A percentile compares a stretch with the other conserved stretches of the same genome.
phyloP scores from a whole-genome alignment of 2,888 invertebrate species.

The Spisula solida region DNA sequence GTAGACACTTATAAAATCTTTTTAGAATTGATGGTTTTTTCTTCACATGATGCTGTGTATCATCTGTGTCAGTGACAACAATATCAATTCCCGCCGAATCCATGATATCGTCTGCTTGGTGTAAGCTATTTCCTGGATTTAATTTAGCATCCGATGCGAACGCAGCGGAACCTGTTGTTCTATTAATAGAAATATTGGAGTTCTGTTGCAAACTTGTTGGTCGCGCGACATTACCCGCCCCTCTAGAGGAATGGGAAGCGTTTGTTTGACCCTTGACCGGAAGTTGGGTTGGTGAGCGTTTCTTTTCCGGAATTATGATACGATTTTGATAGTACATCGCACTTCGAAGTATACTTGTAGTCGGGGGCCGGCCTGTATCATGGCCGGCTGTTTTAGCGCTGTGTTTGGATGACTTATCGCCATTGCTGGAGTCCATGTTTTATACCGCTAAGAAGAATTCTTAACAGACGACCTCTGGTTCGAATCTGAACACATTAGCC shows the following conservation, averaged over 20 bases:
- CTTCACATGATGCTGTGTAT: constrained; percentile 66
- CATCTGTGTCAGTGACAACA: constrained; percentile 76
- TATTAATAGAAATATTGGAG: constrained; percentile 61
- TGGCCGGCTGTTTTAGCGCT: constrained; percentile 17
- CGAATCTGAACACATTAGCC: neutral
- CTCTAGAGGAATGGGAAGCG: constrained; percentile 22
- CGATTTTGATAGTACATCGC: constrained; percentile 71
- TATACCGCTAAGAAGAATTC: neutral
- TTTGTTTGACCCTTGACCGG: constrained; percentile 20
- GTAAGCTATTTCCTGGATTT: constrained; percentile 26
- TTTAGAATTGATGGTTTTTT: constrained; percentile 71
- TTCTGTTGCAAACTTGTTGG: constrained; percentile 54
- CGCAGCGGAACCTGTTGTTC: constrained; percentile 16
- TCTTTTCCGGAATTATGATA: constrained; percentile 66
- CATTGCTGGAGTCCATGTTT: neutral
- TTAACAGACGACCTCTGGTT: neutral
- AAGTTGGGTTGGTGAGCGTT: constrained; percentile 32
- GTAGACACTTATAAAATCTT: constrained; percentile 72
- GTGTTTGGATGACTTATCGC: neutral
- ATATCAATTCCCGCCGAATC: constrained; percentile 80
- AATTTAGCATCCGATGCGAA: constrained; percentile 30
- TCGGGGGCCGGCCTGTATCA: constrained; percentile 58
- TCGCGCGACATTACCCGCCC: constrained; percentile 20
- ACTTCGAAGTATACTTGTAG: constrained; percentile 67
- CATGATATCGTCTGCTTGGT: constrained; percentile 67